Evolutionary conservation across 2,113 vertebrate genomes (phyloP), one percentile per base, ranked within the genome.

Genomic region (Hoplias malabaricus): DNA sequence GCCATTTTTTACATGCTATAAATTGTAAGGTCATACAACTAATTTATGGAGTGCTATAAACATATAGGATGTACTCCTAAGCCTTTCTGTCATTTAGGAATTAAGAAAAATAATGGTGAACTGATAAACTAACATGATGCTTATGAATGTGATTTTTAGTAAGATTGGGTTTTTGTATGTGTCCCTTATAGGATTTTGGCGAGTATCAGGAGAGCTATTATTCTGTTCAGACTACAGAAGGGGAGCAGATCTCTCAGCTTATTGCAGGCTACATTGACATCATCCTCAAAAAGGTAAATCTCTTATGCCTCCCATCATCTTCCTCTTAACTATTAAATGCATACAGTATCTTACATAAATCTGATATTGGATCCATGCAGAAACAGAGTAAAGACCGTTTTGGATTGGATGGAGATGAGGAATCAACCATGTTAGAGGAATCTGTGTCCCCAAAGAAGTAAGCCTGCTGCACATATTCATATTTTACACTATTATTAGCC

Each of bases 201-300:
- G 98, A 99, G 84, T 99, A 99, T 90, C 97, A 99, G 86, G 97
- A 99, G 87, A 99, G 98, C 87, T 99, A 99, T 89, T 99, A 99
- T 80, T 99, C 98, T 0, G 98, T 99, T 23, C 97, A 99, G 84
- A 99, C 98, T 21, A 99, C 97, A 5, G 98, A 99, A 86, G 98
- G 98, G 38, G 98, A 99, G 62, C 98, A 99, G 86, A 99, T 99
- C 90, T 99, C 98, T 9, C 98, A 99, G 63, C 93, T 99, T 65
- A 99, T 99, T 80, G 97, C 98, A 42, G 98, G 98, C 75, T 99
- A 99, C 82, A 99, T 99, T 67, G 98, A 99, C 86, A 99, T 99
- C 84, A 99, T 99, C 84, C 95, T 99, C 4, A 99, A 99, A 86
- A 99, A 99, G 95, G 98, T 93, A 82, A 91, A 89, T 86, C 42